Evolutionary conservation across 37 sponge, comb jelly and placozoan species (phyloP), one percentile per base, ranked within the genome.

Genomic region (Axinella damicornis): DNA sequence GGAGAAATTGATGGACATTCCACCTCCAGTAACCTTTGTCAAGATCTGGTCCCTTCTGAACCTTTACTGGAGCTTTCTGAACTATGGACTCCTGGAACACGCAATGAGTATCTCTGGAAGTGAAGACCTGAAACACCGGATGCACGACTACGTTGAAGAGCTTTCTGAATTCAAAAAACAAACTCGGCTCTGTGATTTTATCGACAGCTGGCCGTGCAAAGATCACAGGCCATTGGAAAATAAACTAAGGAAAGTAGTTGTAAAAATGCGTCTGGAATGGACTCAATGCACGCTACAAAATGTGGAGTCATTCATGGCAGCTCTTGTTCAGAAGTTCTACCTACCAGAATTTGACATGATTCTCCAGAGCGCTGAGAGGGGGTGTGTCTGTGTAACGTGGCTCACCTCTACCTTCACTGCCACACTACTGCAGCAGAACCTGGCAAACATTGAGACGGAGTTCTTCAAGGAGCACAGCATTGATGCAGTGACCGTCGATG

Each of bases 161-260:
- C 20, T 67, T 5, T 5, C 12, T 11, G 2, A 32, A 6, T 67
- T 67, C 9, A 6, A 11, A 30, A 67, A 34, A 9, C 33, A 2
- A 2, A 67, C 68, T 31, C 31, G 68, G 32, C 9, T 67, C 33
- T 67, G 68, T 67, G 68, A 67, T 30, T 67, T 67, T 9, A 34
- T 67, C 5, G 33, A 67, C 14, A 30, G 68, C 33, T 67, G 68
- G 68, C 68, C 68, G 5, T 2, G 12, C 5, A 1, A 5, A 5
- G 33, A 11, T 4, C 28, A 67, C 2, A 31, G 9, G 2, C 68
- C 68, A 6, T 34, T 34, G 5, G 68, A 19, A 27, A 30, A 12
- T 4, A 5, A 67, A 24, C 68, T 67, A 32, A 12, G 32, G 28
- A 9, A 30, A 11, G 12, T 67, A 30, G 33, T 67, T 32, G 68